Evolutionary conservation across 2,113 vertebrate species (phyloP), one percentile per base, ranked within the genome.

Genomic region (Phainopepla nitens): DNA sequence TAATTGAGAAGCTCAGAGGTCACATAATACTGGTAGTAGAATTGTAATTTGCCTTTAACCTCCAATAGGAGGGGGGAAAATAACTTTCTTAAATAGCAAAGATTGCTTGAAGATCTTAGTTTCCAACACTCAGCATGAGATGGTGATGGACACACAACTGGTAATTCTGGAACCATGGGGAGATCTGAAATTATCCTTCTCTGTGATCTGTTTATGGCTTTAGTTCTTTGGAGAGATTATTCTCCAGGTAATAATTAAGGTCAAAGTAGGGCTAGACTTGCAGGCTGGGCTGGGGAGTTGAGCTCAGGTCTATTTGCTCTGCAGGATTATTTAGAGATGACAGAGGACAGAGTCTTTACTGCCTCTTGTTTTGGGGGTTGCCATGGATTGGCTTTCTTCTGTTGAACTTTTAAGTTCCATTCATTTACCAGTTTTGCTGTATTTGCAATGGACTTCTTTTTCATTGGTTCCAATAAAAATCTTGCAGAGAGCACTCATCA

Each of bases 241-340:
- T 93, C 50, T 88, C 44, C 64, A 77, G 86, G 94, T 69, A 61
- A 77, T 58, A 81, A 92, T 92, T 96, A 86, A 93, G 96, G 96
- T 95, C 95, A 92, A 93, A 88, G 90, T 68, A 94, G 82, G 61
- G 86, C 20, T 44, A 78, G 75, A 44, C 36, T 80, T 64, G 8
- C 20, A 31, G 57, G 33, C 78, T 56, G 89, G 29, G 45, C n/a
- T 72, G 79, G 66, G 19, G 64, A 44, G 62, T 9, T 35, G 53
- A 64, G 73, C 53, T 78, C 35, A 12, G 61, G 24, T 71, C 44
- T 84, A 0, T 84, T 53, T 41, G 54, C 58, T 73, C 23, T 25
- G 61, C 41, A 36, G 81, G 41, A 7, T 42, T 80, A 0, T 23
- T 56, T 42, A 62, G 75, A 60, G 66, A 31, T 22, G 39, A 11